phyloP scores from a whole-genome alignment of 1,140 invertebrate genomes.

The Pygmarrhopalites habei region DNA sequence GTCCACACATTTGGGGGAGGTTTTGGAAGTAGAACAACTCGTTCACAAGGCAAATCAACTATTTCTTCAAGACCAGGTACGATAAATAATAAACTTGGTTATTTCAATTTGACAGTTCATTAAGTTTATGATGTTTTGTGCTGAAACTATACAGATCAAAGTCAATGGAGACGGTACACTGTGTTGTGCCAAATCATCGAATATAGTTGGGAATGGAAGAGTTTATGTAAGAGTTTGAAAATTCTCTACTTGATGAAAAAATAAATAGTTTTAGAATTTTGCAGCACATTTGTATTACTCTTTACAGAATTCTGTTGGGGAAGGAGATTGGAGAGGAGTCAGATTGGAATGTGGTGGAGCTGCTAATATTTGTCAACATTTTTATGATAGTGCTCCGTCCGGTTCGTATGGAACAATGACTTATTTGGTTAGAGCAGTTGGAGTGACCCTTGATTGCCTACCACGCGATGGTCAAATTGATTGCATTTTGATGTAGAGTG shows the following conservation, averaged over 20 bases:
- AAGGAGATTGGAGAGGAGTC: conserved; percentile 54
- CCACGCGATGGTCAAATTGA: conserved; percentile 37
- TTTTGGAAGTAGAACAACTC: conserved; percentile 85
- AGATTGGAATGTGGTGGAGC: conserved; percentile 79
- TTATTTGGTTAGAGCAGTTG: conserved; percentile 83
- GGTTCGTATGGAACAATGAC: conserved; percentile 96
- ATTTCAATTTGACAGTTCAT: no score
- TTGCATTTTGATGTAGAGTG: conserved; percentile 31
- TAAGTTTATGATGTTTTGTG: no score
- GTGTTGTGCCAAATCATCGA: conserved; percentile 78
- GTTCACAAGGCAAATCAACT: conserved; percentile 90
- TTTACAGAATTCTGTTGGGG: no score
- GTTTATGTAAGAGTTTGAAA: no score
- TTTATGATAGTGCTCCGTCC: conserved; percentile 96
- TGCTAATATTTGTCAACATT: conserved; percentile 90
- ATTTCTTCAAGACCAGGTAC: conserved; percentile 91
- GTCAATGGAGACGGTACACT: conserved; percentile 84
- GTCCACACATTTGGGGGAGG: conserved; percentile 62
- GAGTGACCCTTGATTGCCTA: conserved; percentile 44
- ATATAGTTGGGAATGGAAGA: no score
- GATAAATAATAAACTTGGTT: no score
- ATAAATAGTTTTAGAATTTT: no score
- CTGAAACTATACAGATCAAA: no score
- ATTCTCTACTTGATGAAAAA: no score
- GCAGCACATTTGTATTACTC: no score